Evolutionary conservation across 2,888 invertebrate species (phyloP), one percentile per base, ranked within the genome.

Genomic region (Drosophila lacicola): DNA sequence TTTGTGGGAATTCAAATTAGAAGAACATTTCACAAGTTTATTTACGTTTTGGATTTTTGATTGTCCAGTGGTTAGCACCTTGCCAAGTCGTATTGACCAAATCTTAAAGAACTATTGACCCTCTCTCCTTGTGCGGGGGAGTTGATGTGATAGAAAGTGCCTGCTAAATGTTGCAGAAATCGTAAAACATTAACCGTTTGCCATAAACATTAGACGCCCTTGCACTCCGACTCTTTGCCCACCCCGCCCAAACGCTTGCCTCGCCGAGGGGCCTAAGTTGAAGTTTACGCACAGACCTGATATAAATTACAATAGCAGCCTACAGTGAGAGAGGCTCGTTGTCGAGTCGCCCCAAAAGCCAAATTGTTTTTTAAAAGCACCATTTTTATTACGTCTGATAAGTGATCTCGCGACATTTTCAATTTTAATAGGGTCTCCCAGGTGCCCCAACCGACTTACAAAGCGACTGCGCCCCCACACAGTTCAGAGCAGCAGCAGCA

Each of bases 361-460:
- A 90, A 90, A 90, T 89, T 89, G 90, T 89, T 89, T 90, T 90
- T 89, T 89, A 89, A 89, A 90, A 89, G 90, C 88, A 88, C 84
- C 90, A 89, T 89, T 89, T 89, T 89, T 89, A 89, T 90, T 84
- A 75, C 82, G 76, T 71, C 90, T 80, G 88, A 89, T 89, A 89
- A 86, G 77, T 88, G 89, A 89, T 89, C 88, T 88, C 89, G 88
- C 84, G 82, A 86, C 84, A 89, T 89, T 88, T 88, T 88, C 90
- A 88, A 88, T 89, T 89, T 90, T 89, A 90, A 89, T 89, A 90
- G 88, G 86, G 82, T 89, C 81, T 76, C 54, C 64, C 76, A 73
- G 60, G 44, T 73, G 70, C 57, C 70, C 66, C 53, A 53, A 36
- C 45, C 8, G 37, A 33, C 41, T 53, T 60, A 72, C 73, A 72